Conservation (phyloP, 2,797 vertebrate species). For the Staurois parvus region DNA sequence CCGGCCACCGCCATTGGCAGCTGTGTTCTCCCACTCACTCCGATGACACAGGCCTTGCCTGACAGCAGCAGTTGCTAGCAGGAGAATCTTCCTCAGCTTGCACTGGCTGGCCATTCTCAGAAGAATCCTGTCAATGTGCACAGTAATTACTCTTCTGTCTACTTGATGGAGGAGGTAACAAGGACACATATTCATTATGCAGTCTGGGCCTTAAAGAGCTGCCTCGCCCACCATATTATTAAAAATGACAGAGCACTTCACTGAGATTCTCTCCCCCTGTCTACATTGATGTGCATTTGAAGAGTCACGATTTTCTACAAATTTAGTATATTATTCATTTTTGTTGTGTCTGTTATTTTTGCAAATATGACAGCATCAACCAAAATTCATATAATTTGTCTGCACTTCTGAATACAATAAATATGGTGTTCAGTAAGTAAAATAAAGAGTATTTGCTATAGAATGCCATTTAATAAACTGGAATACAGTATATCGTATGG, state of each 20-base stretch:
- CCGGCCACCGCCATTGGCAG: neutral
- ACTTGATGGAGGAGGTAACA: slow-evolving; percentile 36
- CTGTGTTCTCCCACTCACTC: slow-evolving; percentile 9
- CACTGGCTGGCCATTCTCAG: slow-evolving; percentile 16
- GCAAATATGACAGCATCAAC: neutral
- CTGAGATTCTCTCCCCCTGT: neutral
- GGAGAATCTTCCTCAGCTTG: slow-evolving; percentile 17
- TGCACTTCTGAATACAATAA: neutral
- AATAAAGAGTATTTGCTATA: too few species aligned
- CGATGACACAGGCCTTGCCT: slow-evolving; percentile 21
- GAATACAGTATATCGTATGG: too few species aligned
- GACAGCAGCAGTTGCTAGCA: slow-evolving; percentile 47
- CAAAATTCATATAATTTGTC: neutral
- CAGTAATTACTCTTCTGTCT: slow-evolving; percentile 37
- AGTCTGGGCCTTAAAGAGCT: slow-evolving; percentile 19
- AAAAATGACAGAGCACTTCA: slow-evolving; percentile 6
- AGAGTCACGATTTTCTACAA: neutral
- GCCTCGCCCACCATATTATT: slow-evolving; percentile 12
- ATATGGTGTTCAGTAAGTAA: too few species aligned
- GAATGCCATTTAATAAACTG: too few species aligned
- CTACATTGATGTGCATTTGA: too few species aligned
- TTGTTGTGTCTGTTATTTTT: neutral
- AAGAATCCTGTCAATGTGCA: slow-evolving; percentile 12
- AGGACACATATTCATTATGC: slow-evolving; percentile 40
- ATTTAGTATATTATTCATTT: neutral